These are phyloP conservation scores for Gymnodraco acuticeps DNA, from an alignment of 2,797 vertebrate genomes.

Conservation along the genomic window DNA sequence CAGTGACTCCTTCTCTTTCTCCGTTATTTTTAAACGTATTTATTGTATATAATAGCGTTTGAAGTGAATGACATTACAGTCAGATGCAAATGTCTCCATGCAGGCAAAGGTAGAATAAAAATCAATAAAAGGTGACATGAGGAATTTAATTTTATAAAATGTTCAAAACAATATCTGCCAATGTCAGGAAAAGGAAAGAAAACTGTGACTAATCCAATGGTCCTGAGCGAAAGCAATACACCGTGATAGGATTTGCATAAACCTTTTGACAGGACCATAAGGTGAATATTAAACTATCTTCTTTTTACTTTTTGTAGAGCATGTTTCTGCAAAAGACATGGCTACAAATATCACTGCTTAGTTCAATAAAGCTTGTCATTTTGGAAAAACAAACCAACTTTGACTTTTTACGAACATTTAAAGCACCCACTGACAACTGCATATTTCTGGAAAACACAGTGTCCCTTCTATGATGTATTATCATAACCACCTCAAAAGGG, in stretches of 20 bases:
- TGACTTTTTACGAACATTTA: not conserved
- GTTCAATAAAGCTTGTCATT: not conserved
- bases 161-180: not conserved
- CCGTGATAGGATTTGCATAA: not conserved
- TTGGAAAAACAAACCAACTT: not conserved
- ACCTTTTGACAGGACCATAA: not conserved
- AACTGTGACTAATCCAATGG: not conserved
- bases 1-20: slow-evolving; percentile 35
- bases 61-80: slow-evolving; percentile 58
- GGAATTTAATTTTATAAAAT: slow-evolving; percentile 7
- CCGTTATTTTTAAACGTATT: slow-evolving; percentile 16
- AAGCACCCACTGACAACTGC: not conserved
- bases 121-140: slow-evolving; percentile 12
- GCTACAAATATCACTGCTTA: not conserved
- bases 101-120: slow-evolving; percentile 53
- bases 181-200: not conserved
- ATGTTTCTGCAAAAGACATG: not conserved
- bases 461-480: not conserved
- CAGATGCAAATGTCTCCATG: slow-evolving; percentile 46
- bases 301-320: not conserved
- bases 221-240: not conserved
- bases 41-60: slow-evolving; percentile 41
- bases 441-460: not conserved
- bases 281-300: not conserved
- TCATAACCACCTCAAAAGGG: not conserved